Evolutionary conservation across 2,888 invertebrate species (phyloP).

Genomic region (Euzophera pinguis): DNA sequence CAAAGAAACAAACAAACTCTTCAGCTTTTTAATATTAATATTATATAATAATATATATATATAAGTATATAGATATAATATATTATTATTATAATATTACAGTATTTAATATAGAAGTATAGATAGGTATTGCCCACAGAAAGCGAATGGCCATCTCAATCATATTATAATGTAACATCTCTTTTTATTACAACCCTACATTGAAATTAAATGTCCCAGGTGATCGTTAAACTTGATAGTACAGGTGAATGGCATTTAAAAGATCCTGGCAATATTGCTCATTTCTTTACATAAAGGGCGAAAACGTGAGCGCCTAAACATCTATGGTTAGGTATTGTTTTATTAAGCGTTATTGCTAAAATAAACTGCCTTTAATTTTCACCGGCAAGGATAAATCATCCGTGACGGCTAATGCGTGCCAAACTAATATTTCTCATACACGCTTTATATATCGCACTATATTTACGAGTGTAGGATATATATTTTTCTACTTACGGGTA

Average conservation of each 20-base stretch:
- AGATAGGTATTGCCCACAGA: too few species aligned
- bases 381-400: not conserved
- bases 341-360: not conserved
- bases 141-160: too few species aligned
- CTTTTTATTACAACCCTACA: not conserved
- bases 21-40: too few species aligned
- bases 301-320: not conserved
- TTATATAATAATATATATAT: too few species aligned
- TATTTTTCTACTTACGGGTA: not conserved
- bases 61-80: too few species aligned
- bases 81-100: too few species aligned
- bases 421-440: slow-evolving; percentile 4
- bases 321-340: not conserved
- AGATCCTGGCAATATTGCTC: not conserved
- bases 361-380: not conserved
- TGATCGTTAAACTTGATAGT: slow-evolving; percentile 7
- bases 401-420: not conserved
- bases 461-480: not conserved
- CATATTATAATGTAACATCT: too few species aligned
- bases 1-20: too few species aligned
- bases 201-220: not conserved
- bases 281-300: not conserved
- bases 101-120: too few species aligned
- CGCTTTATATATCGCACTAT: not conserved
- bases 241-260: slow-evolving; percentile 3